Percentiles rank a stretch among this genome's conserved stretches.
Evolutionary conservation across 1,140 invertebrate genomes (phyloP).

Genomic region (Pogonomyrmex barbatus): DNA sequence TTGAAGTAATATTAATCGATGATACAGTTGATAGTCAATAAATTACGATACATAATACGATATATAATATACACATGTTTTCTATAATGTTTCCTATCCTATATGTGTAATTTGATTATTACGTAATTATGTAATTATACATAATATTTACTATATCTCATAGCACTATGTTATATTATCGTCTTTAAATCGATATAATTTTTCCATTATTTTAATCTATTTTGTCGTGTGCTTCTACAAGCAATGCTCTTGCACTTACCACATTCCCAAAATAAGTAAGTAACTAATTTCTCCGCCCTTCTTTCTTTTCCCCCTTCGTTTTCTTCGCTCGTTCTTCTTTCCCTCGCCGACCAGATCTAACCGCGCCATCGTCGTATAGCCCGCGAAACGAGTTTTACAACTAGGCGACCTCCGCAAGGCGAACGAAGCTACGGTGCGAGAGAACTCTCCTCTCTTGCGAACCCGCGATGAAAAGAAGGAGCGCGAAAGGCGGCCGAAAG

Average conservation of each 20-base stretch:
- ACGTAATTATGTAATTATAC: neutral
- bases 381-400: constrained; percentile 80
- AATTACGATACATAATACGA: neutral
- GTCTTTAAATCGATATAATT: neutral
- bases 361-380: constrained; percentile 39
- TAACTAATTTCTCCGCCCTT: constrained; percentile 42
- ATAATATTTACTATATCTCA: neutral
- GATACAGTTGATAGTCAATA: neutral
- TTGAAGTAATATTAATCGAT: neutral
- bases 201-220: neutral
- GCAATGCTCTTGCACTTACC: neutral
- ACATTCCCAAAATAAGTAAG: constrained; percentile 31
- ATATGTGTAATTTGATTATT: neutral
- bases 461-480: constrained; percentile 29
- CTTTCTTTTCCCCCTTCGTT: neutral
- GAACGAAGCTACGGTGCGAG: constrained; percentile 66
- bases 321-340: constrained; percentile 44
- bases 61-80: neutral
- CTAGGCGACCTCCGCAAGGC: constrained; percentile 81
- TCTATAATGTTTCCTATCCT: neutral
- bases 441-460: constrained; percentile 1
- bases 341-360: constrained; percentile 56
- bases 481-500: constrained; percentile 36
- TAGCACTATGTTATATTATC: neutral
- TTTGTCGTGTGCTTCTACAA: neutral